Evolutionary conservation across 2,797 vertebrate species (phyloP), one percentile per base, ranked within the genome.

Genomic region (Gastrophryne carolinensis): DNA sequence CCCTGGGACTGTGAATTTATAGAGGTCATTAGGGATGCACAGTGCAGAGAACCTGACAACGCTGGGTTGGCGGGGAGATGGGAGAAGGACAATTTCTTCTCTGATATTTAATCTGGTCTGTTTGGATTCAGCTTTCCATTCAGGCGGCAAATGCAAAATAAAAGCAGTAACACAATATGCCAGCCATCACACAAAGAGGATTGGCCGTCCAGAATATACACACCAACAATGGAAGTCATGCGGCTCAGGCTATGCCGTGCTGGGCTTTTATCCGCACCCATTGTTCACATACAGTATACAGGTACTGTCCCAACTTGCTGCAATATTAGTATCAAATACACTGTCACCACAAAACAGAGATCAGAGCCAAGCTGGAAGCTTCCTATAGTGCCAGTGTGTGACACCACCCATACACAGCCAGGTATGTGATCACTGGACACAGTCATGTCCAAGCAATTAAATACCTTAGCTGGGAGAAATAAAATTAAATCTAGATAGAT

Each of bases 131-230:
- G 64, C 68, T 85, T 82, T 76, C 79, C 82, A 78, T 82, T 87
- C 83, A 84, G 69, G 57, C 82, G 47, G 74, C 64, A 79, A 82
- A 86, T 82, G 53, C 74, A 24, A 84, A 83, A 80, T 61, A 71
- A 79, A 81, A 87, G 85, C 1, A 5, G 79, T 44, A 79, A 67
- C 44, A 80, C 60, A 70, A 13, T 77, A 26, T 30, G 49, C 35
- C 3, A 47, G 34, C 1, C 8, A 54, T 32, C 34, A 58, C 11
- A 74, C 74, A 77, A 62, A 75, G 37, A 26, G 15, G 81, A 84
- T 80, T 60, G 65, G 68, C 74, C 29, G 73, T 88, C 85, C 79
- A 86, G 86, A 87, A 87, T 70, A 84, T 83, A 80, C 79, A 80
- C 70, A 0, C 0, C 68, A 75, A 85, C 83, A 87, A 87, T 82